Evolutionary conservation across 2,113 vertebrate species (phyloP), one percentile per base, ranked within the genome.

Genomic region (Ptilorrhoa leucosticta): DNA sequence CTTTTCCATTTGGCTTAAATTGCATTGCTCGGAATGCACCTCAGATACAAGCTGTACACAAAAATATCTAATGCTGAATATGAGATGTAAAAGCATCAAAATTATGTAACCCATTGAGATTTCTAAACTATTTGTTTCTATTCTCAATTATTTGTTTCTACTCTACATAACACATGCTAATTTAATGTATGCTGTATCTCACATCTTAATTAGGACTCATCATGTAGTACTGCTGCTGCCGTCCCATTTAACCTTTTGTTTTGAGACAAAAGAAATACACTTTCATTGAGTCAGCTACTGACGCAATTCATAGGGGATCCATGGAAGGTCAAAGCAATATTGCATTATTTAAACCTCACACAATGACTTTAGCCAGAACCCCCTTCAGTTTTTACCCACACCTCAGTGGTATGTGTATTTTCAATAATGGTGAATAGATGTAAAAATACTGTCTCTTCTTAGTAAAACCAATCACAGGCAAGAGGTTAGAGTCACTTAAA

Each of bases 161-260:
- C 28, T 68, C 40, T 47, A 54, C 17, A 23, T 18, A 93, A 35
- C 64, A 81, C 26, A 24, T 14, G 11, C 7, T 83, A 50, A 83
- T 88, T 93, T 75, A 94, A 91, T 23, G 48, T 14, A 48, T 45
- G 50, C n/a, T 51, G 35, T 51, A 68, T 53, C 61, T 44, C 56
- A 51, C 64, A 50, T 71, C 40, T 76, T 64, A 87, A 85, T 82
- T 83, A 61, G 86, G 63, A 80, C 50, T 77, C 23, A 40, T 64
- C 68, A 57, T 1, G 8, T 53, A 58, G 75, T 39, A 56, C n/a
- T 42, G 53, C 42, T 57, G 86, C 19, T 51, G 87, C 60, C 53
- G 79, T 82, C 40, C 53, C 86, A 71, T 47, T 84, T 93, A 92
- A 87, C 44, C 71, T 92, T 93, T 77, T 58, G 56, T 83, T 93